Base-by-base conservation (phyloP, 2,888 invertebrate species). In the Macaria notata region DNA sequence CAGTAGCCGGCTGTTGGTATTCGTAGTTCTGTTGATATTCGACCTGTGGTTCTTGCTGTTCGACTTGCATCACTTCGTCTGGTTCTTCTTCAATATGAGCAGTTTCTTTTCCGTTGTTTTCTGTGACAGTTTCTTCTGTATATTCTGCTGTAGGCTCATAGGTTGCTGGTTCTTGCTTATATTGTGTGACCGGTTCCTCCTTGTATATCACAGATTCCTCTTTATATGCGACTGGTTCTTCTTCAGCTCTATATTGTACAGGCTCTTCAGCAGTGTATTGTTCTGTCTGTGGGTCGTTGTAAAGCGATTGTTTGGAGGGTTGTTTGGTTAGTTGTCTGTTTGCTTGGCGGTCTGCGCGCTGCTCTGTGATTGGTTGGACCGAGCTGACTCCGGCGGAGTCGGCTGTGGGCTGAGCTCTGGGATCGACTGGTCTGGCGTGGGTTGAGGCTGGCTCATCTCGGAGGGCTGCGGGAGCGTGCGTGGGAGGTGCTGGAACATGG, bases 341-440 rank as follows among this genome's bases (percentile, higher is more conserved):
- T 64, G 75, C 60, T 75, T 76, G 69, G 65, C 72, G 63, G 64
- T 68, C 63, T 60, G 77, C 60, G 58, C 65, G 54, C 73, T 78
- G 62, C 70, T 62, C 58, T 70, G 69, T 49, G 75, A 73, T 61
- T 71, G 71, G 63, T 75, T 63, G 38, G 79, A 71, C 57, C 67
- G 76, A 68, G 73, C 65, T 52, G 68, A 76, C 64, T 73, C 76
- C 43, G 85, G 81, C 31, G 87, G 88, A 1, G 86, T 84, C 51
- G 83, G 84, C 62, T 87, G 88, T 29, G 91, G 91, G 58, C 79
- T 88, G 78, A 87, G 64, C 69, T 88, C 90, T 49, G 88, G 88
- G 45, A 90, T 88, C 47, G 78, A 83, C 72, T 76, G 75, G 79
- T 89, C 90, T 64, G 85, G 84, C 54, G 74, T 67, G 63, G 86